A percentile compares a stretch with the other conserved stretches of the same genome.
Evolutionary conservation across 1,140 invertebrate genomes (phyloP).

Genomic region (Cydia splendana): DNA sequence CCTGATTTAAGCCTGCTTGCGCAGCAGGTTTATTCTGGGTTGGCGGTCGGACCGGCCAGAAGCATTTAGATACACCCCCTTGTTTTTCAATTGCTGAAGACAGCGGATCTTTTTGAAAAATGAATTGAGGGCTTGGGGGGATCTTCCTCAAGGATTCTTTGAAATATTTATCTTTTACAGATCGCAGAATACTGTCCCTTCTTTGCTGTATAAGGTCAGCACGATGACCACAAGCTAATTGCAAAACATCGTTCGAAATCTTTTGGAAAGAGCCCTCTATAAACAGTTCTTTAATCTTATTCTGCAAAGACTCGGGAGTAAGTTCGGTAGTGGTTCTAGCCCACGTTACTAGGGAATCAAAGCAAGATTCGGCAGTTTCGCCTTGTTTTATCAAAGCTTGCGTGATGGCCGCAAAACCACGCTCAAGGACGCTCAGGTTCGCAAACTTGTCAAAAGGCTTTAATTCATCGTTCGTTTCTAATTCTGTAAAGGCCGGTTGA

Average conservation of each 20-base stretch:
- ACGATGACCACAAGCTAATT: conserved; percentile 29
- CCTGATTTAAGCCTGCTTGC: no score
- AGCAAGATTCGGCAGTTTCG: neutral
- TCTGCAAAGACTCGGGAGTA: neutral
- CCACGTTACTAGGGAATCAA: neutral
- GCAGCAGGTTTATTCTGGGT: neutral
- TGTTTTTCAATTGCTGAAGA: conserved; percentile 17
- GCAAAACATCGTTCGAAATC: conserved; percentile 27
- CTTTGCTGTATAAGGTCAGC: conserved; percentile 3
- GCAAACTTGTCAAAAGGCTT: conserved; percentile 2
- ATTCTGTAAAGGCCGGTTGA: neutral
- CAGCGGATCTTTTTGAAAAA: neutral
- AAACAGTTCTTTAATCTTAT: conserved; percentile 29
- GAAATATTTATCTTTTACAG: conserved; percentile 34
- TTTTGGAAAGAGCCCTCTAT: conserved; percentile 26
- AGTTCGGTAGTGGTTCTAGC: neutral
- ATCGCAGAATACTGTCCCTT: neutral
- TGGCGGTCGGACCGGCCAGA: conserved; percentile 13
- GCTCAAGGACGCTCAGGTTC: neutral
- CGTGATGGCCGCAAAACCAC: conserved; percentile 23
- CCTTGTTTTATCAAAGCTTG: conserved; percentile 23
- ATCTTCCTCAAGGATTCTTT: conserved; percentile 19
- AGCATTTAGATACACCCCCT: conserved; percentile 6
- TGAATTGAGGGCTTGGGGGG: neutral
- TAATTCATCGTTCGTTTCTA: conserved; percentile 18